Base-by-base conservation (phyloP, 2,888 invertebrate genomes). In the Leuctra nigra region DNA sequence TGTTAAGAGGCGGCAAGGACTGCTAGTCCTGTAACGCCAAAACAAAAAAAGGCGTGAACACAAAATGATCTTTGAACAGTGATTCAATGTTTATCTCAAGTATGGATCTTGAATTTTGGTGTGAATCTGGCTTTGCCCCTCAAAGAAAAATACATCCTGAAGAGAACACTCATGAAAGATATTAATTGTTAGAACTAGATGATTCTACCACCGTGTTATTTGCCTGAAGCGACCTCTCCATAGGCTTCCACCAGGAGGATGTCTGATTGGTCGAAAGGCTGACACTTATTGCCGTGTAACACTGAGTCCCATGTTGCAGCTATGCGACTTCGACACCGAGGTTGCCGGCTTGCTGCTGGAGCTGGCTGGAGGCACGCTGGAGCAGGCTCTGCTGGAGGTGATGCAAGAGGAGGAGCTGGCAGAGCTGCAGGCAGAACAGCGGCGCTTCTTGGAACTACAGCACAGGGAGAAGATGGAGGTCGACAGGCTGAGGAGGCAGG, bases 361-460 rank as follows among this genome's bases (percentile, higher is more conserved):
- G 52, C 76, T 96, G 60, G 88, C 95, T 44, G 92, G 92, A 54
- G 90, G 91, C 72, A 90, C 91, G 59, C 78, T 92, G 59, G 91
- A 95, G 70, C 92, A 93, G 75, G 85, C 92, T 47, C 75, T 95
- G 64, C 79, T 88, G 13, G 95, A 96, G 72, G 91, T 92, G 35
- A 81, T 93, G 64, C 92, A 95, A 70, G 95, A 96, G 70, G 94
- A 95, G 72, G 95, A 96, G 73, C 75, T 94, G 63, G 85, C 86
- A 3, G 81, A 87, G 23, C 75, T 95, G 63, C 78, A 86, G 58
- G 84, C 86, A 67, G 90, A 92, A 69, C 90, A 88, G 71, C 77
- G 85, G 69, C 73, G 83, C 68, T 87, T 83, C 68, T 70, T 77
- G 61, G 82, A 86, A 70, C 75, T 87, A 62, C 79, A 91, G 54